Evolutionary conservation across 2,888 invertebrate species (phyloP).

Genomic region (Yponomeuta malinellus): DNA sequence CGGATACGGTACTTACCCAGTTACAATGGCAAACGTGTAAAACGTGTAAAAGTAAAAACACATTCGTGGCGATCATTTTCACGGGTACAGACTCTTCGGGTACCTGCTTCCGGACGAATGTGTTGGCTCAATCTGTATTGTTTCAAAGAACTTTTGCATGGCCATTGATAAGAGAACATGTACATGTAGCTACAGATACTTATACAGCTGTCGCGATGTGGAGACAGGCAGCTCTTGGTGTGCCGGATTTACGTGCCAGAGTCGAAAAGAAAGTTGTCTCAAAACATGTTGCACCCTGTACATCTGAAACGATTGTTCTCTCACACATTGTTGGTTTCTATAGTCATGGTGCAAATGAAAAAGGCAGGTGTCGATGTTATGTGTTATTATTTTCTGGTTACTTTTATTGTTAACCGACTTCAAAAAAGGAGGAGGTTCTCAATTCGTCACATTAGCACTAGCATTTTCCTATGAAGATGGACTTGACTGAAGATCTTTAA

Average conservation of each 20-base stretch:
- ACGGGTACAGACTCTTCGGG: constrained; percentile 8
- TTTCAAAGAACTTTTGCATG: constrained; percentile 35
- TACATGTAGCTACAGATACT: no score
- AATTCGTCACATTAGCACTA: no score
- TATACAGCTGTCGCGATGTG: neutral
- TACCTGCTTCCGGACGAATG: constrained; percentile 22
- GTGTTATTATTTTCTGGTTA: neutral
- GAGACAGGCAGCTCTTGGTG: neutral
- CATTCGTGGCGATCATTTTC: constrained; percentile 29
- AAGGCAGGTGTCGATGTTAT: neutral
- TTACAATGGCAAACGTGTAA: constrained; percentile 29
- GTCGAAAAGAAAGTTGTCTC: no score
- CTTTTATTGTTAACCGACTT: neutral
- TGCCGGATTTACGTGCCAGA: no score
- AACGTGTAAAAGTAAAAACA: constrained; percentile 30
- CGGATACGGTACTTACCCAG: constrained; percentile 30
- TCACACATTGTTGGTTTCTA: neutral
- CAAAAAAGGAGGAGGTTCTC: no score
- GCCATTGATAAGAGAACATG: constrained; percentile 30
- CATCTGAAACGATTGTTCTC: neutral
- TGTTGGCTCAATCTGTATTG: constrained; percentile 25
- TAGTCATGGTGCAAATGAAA: neutral
- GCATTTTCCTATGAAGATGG: no score
- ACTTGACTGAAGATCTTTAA: no score
- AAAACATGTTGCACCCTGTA: no score